Conservation (phyloP, 2,113 vertebrate genomes). For the Cololabis saira region DNA sequence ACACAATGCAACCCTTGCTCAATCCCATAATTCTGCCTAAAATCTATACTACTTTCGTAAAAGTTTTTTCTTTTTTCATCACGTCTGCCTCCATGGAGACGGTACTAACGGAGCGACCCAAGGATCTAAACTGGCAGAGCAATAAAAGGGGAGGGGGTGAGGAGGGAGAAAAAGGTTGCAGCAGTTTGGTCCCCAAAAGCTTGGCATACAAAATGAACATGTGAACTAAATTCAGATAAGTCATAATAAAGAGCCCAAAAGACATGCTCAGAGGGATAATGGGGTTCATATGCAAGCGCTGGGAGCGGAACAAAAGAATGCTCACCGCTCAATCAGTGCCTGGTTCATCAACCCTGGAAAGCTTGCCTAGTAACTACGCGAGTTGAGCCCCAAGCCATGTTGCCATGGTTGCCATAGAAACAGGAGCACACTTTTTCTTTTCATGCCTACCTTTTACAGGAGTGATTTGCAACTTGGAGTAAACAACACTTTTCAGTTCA, state of each 20-base stretch:
- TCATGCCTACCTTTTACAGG: constrained; percentile 5
- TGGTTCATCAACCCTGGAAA: constrained; percentile 17
- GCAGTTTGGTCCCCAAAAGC: background rate
- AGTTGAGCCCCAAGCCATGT: constrained; percentile 8
- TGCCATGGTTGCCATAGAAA: constrained; percentile 71
- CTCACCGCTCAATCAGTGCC: constrained; percentile 17
- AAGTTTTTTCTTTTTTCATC: too few species aligned
- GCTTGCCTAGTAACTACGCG: constrained; percentile 59
- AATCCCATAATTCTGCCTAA: too few species aligned
- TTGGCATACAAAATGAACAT: background rate
- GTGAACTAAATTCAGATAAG: background rate
- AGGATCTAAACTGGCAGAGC: background rate
- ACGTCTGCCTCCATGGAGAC: too few species aligned
- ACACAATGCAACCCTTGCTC: too few species aligned
- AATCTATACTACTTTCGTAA: too few species aligned
- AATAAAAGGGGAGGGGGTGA: background rate
- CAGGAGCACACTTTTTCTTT: constrained; percentile 31
- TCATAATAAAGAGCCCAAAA: constrained; percentile 1
- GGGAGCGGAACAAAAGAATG: constrained; percentile 1
- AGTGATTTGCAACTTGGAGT: constrained; percentile 40
- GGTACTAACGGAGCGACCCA: too few species aligned
- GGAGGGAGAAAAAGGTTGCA: background rate
- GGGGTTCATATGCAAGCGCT: background rate
- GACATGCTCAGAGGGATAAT: background rate
- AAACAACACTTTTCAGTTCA: constrained; percentile 21